Evolutionary conservation across 2,888 invertebrate genomes (phyloP), one percentile per base, ranked within the genome.

Genomic region (Amiota mariae): DNA sequence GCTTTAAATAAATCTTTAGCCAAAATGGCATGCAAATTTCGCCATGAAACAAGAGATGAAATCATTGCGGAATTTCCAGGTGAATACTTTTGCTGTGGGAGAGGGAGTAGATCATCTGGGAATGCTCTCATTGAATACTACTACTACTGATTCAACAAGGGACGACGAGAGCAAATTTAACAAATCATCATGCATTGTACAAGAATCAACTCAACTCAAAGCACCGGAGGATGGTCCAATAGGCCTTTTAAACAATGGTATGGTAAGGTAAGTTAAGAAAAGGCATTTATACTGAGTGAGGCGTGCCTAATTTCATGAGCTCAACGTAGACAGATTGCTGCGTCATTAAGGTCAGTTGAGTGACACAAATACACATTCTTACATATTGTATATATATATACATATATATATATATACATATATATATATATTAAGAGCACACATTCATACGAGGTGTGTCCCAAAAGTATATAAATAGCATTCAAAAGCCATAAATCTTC

Each of bases 281-380:
- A 36, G 36, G 36, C 2, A 36, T 36, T 36, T 36, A 36, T 36
- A 36, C 6, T 36, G 36, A 4, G 36, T 36, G 36, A 80, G 78
- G 81, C 73, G 76, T 77, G 81, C 78, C 82, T 82, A 82, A 84
- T 84, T 84, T 84, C 82, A 82, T 82, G 82, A 82, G 82, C 81
- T 78, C 76, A 54, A 75, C 78, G 8, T 36, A 36, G 82, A 81
- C 82, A 82, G 84, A 82, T 82, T 80, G 82, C 80, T 74, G 77
- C 77, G 80, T 82, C 84, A 82, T 84, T 82, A 82, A 75, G 76
- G 73, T 74, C 75, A 59, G 63, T 46, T 10, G 68, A 36, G 56
- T 18, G 59, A 61, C 36, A 74, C 54, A 49, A 36, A 54, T 12
- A 64, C 11, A 36, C 49, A 51, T 24, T 46, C 13, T 13, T 46